A percentile compares a stretch with the other conserved stretches of the same genome.
Conservation (phyloP, 2,888 invertebrate genomes). For the Heliconius hortense region DNA sequence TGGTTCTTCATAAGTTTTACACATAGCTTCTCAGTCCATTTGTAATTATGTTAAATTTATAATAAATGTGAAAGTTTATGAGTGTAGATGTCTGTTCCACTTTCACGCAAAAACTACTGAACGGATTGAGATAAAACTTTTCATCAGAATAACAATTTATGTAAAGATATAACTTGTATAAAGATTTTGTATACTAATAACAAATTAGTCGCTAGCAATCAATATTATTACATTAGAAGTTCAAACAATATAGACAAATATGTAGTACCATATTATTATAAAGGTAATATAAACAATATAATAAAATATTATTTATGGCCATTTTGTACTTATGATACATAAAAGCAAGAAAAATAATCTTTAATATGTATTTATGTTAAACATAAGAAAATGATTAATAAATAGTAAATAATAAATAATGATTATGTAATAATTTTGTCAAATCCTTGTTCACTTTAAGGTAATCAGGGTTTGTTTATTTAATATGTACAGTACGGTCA, state of each 20-base stretch:
- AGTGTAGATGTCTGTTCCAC: too few species aligned
- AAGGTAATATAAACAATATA: background rate
- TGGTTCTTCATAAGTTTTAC: background rate
- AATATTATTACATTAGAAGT: background rate
- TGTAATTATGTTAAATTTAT: too few species aligned
- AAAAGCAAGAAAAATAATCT: background rate
- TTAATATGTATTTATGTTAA: background rate
- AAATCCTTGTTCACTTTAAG: background rate
- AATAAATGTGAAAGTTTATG: too few species aligned
- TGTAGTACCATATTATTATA: background rate
- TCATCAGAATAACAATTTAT: too few species aligned
- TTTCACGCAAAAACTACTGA: too few species aligned
- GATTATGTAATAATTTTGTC: background rate
- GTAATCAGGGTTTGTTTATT: constrained; percentile 15
- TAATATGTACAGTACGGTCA: background rate
- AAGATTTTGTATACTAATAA: too few species aligned
- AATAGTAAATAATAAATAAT: background rate
- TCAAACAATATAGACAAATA: background rate
- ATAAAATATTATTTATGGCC: background rate
- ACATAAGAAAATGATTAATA: too few species aligned
- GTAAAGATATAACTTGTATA: too few species aligned
- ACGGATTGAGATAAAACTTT: too few species aligned
- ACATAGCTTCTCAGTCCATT: background rate
- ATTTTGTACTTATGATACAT: background rate
- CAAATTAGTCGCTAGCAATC: too few species aligned